phyloP scores from a whole-genome alignment of 2,797 vertebrate species.

The Gymnoscopelus microlampas region DNA sequence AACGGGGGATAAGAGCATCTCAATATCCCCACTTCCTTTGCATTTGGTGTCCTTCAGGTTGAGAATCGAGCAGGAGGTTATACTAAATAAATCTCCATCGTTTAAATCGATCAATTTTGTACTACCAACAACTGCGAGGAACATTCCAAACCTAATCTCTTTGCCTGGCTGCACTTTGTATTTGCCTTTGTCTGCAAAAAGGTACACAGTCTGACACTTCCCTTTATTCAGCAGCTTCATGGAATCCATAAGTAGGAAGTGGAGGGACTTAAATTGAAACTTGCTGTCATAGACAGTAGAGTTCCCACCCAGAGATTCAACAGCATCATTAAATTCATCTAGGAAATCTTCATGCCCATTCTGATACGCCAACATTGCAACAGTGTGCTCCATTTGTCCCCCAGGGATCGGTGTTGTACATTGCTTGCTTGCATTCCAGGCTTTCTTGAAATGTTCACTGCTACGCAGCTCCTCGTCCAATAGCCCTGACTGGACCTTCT shows the following conservation, averaged over 20 bases:
- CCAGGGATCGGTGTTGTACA: conserved; percentile 37
- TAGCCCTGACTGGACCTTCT: conserved; percentile 37
- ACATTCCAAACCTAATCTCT: conserved; percentile 61
- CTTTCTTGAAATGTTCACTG: background rate
- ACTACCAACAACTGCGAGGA: background rate
- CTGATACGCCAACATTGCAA: conserved; percentile 39
- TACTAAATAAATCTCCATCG: fast-evolving
- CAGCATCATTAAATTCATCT: background rate
- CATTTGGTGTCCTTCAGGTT: conserved; percentile 33
- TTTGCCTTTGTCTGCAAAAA: fast-evolving
- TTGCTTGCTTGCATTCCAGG: fast-evolving
- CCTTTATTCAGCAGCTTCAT: conserved; percentile 30
- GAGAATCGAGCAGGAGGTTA: conserved; percentile 65
- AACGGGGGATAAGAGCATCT: conserved; percentile 60
- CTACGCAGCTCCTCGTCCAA: conserved; percentile 43
- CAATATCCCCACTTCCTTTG: fast-evolving
- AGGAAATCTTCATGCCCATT: fast-evolving
- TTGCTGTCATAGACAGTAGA: conserved; percentile 38
- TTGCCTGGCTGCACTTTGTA: background rate
- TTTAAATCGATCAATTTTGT: background rate
- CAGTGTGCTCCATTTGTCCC: conserved; percentile 30
- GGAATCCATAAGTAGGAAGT: conserved; percentile 72
- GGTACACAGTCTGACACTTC: conserved; percentile 32
- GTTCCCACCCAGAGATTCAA: conserved; percentile 49
- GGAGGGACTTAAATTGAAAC: conserved; percentile 69